A percentile compares a stretch with the other conserved stretches of the same genome.
Conservation (phyloP, 2,888 invertebrate species). For the Teleogryllus oceanicus region DNA sequence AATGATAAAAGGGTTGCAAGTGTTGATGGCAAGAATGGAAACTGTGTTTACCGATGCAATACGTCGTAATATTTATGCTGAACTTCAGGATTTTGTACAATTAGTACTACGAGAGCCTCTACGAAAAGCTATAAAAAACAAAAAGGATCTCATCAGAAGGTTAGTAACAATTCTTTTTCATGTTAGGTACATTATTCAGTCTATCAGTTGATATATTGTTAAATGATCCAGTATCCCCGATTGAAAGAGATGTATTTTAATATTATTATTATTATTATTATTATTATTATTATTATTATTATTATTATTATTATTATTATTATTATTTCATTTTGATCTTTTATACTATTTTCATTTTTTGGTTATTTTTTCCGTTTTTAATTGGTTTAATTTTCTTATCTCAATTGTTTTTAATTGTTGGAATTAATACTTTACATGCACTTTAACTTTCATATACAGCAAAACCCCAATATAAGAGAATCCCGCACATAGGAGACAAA, state of each 20-base stretch:
- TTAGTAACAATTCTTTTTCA: constrained; percentile 41
- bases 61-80: constrained; percentile 87
- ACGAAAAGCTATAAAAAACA: constrained; percentile 94
- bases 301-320: background rate
- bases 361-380: too few relatives aligned
- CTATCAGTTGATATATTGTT: background rate
- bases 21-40: constrained; percentile 95
- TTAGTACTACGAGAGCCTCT: constrained; percentile 82
- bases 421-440: too few relatives aligned
- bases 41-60: constrained; percentile 92
- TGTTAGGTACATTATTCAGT: background rate
- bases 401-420: too few relatives aligned
- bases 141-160: constrained; percentile 90
- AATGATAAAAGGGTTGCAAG: constrained; percentile 98
- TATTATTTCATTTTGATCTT: too few relatives aligned
- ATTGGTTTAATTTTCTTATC: too few relatives aligned
- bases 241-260: background rate
- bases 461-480: too few relatives aligned
- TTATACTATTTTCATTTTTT: too few relatives aligned
- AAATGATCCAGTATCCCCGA: background rate
- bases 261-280: background rate
- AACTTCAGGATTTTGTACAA: constrained; percentile 96
- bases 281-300: too few relatives aligned
- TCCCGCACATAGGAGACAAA: too few relatives aligned
- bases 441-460: too few relatives aligned